These are phyloP conservation scores for Diaprepes abbreviatus DNA, from an alignment of 2,888 invertebrate species.

Conservation along the genomic window DNA sequence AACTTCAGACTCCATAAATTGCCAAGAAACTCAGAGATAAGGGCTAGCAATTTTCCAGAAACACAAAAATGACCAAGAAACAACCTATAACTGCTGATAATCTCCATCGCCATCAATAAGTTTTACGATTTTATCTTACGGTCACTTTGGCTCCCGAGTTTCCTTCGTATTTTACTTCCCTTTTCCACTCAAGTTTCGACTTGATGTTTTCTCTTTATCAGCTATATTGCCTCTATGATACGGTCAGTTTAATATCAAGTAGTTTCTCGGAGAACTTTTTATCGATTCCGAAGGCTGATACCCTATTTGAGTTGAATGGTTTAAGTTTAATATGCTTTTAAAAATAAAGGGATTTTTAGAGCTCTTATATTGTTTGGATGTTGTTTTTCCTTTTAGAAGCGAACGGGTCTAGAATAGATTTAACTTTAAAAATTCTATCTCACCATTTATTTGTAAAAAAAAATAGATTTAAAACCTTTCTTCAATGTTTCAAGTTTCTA, in stretches of 20 bases:
- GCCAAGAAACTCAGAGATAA: slow-evolving; percentile 54
- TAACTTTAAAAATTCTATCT: too few relatives aligned
- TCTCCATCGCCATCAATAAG: slow-evolving; percentile 65
- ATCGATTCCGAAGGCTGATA: slow-evolving; percentile 51
- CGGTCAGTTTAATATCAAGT: slow-evolving; percentile 62
- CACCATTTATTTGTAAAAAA: too few relatives aligned
- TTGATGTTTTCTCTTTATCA: slow-evolving; percentile 12
- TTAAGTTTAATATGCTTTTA: slow-evolving; percentile 34
- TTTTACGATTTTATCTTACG: slow-evolving; percentile 65
- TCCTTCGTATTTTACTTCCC: slow-evolving; percentile 26
- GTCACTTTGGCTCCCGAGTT: slow-evolving; percentile 58
- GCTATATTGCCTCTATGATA: slow-evolving; percentile 55
- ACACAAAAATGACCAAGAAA: slow-evolving; percentile 64
- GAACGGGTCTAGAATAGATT: too few relatives aligned
- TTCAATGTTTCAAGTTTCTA: too few relatives aligned
- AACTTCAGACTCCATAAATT: slow-evolving; percentile 37
- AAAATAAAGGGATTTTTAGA: neutral
- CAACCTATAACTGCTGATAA: slow-evolving; percentile 66
- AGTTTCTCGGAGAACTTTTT: slow-evolving; percentile 56
- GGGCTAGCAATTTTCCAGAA: slow-evolving; percentile 62
- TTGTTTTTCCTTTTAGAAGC: too few relatives aligned
- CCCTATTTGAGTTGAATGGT: slow-evolving; percentile 46
- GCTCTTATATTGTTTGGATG: too few relatives aligned
- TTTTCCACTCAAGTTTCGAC: slow-evolving; percentile 38
- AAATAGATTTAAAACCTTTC: too few relatives aligned